Evolutionary conservation across 2,113 vertebrate species (phyloP).

Genomic region (Gobio gobio): DNA sequence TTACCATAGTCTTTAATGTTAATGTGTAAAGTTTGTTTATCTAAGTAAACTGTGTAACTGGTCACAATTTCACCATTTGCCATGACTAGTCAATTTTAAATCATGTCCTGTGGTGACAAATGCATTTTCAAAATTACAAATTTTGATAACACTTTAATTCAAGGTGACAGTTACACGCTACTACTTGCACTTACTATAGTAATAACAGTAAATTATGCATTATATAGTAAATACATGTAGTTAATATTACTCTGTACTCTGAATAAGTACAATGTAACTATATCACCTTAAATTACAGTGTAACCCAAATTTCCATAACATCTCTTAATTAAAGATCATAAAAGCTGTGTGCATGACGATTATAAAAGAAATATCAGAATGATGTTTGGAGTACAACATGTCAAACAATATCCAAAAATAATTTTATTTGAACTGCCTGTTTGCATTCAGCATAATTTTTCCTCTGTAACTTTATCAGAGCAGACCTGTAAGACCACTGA

Average conservation of each 20-base stretch:
- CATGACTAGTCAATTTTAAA: not conserved
- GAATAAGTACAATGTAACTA: no score
- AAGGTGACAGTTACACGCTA: no score
- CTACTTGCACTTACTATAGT: no score
- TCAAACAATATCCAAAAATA: not conserved
- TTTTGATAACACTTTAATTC: no score
- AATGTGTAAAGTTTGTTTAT: no score
- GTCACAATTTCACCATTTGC: not conserved
- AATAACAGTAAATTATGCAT: no score
- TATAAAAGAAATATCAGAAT: not conserved
- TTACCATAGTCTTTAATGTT: no score
- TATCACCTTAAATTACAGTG: no score
- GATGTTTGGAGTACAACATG: not conserved
- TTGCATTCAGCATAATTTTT: not conserved
- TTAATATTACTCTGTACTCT: no score
- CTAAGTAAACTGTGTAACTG: no score
- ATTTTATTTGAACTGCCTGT: not conserved
- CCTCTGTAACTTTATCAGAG: not conserved
- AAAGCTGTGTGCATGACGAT: not conserved
- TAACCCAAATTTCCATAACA: not conserved
- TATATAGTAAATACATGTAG: no score
- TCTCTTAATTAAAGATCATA: not conserved
- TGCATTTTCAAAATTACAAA: not conserved
- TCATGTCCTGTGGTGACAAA: not conserved
- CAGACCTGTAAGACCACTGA: not conserved